Evolutionary conservation across 2,888 invertebrate genomes (phyloP).

Genomic region (Drosophila monieri): DNA sequence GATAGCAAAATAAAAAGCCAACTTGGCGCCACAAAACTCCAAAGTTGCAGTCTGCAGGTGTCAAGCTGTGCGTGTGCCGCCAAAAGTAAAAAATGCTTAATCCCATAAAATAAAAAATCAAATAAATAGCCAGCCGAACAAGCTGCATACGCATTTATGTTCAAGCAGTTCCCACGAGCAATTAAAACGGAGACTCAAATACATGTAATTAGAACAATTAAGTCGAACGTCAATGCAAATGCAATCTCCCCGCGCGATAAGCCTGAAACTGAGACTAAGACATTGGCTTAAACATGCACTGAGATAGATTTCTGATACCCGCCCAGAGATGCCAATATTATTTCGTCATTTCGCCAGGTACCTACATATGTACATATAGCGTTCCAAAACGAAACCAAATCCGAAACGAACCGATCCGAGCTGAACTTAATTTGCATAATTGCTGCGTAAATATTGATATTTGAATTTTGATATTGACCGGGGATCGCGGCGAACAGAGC

Average conservation of each 20-base stretch:
- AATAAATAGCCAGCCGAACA: constrained; percentile 3
- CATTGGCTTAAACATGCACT: not conserved
- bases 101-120: constrained; percentile 1
- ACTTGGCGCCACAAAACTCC: constrained; percentile 28
- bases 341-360: constrained; percentile 60
- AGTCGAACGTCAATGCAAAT: constrained; percentile 48
- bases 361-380: constrained; percentile 3
- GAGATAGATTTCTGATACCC: constrained; percentile 13
- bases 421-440: constrained; percentile 78
- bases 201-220: constrained; percentile 75
- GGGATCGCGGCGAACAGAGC: constrained; percentile 22
- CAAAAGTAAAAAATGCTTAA: constrained; percentile 31
- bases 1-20: constrained; percentile 8
- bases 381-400: not conserved
- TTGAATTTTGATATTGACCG: constrained; percentile 76
- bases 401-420: constrained; percentile 40
- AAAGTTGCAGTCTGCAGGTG: constrained; percentile 51
- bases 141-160: constrained; percentile 31
- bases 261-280: constrained; percentile 17
- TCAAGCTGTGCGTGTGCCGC: constrained; percentile 73
- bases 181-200: constrained; percentile 43
- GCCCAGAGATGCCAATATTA: constrained; percentile 58
- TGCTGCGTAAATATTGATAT: constrained; percentile 79
- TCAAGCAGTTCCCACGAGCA: constrained; percentile 61
- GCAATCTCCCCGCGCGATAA: constrained; percentile 41